Conservation (phyloP, 2,888 invertebrate genomes). For the Drosophila siamana region DNA sequence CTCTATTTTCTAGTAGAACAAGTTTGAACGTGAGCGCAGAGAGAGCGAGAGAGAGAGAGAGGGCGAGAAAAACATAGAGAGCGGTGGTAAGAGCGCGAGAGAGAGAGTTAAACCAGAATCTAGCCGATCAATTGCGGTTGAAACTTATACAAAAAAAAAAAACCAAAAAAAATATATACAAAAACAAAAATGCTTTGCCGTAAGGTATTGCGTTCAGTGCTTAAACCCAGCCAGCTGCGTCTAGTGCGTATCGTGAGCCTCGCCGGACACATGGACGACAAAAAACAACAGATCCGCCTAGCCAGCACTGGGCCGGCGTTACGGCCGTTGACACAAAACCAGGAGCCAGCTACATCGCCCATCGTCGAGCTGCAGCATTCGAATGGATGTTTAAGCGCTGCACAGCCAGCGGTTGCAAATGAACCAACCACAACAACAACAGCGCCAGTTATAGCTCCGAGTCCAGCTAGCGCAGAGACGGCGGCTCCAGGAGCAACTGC, state of each 20-base stretch:
- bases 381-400: background rate
- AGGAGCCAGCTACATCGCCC: background rate
- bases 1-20: conserved; percentile 3
- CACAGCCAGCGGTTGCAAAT: too few species aligned
- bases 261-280: conserved; percentile 24
- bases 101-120: conserved; percentile 1
- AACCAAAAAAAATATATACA: too few species aligned
- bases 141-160: background rate
- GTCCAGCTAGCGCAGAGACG: too few species aligned
- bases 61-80: background rate
- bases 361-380: background rate
- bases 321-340: background rate
- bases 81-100: conserved; percentile 4
- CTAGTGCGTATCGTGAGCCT: conserved; percentile 11
- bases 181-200: conserved; percentile 38
- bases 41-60: conserved; percentile 2
- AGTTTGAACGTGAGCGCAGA: conserved; percentile 5
- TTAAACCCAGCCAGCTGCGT: conserved; percentile 23
- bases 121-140: background rate
- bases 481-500: background rate
- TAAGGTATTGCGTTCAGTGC: conserved; percentile 44
- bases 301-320: conserved; percentile 8
- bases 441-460: too few species aligned
- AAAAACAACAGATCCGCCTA: background rate
- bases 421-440: background rate